Evolutionary conservation across 2,113 vertebrate genomes (phyloP).

Genomic region (Centropus unirufus): DNA sequence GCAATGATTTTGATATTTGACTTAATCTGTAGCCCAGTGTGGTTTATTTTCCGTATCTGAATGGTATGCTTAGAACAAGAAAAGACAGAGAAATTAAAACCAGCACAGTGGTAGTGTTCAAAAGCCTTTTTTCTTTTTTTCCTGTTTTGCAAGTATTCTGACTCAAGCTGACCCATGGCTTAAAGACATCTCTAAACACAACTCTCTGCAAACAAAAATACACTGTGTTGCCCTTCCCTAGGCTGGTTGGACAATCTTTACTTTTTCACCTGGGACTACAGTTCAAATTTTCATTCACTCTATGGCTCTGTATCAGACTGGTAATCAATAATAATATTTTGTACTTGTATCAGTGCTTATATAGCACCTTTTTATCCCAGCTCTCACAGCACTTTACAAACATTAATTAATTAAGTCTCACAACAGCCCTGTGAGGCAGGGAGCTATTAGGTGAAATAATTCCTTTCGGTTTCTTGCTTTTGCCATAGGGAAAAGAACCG

Average conservation of each 20-base stretch:
- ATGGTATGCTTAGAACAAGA: conserved; percentile 71
- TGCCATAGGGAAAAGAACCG: conserved; percentile 23
- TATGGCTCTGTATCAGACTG: background rate
- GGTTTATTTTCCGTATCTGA: conserved; percentile 76
- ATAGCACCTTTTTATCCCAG: conserved; percentile 49
- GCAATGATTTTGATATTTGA: conserved; percentile 77
- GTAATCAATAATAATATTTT: conserved; percentile 53
- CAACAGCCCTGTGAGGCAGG: conserved; percentile 55
- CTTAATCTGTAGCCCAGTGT: conserved; percentile 69
- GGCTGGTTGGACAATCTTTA: background rate
- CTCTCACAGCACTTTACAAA: conserved; percentile 63
- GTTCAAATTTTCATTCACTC: background rate
- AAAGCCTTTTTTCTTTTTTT: background rate
- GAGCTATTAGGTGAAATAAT: conserved; percentile 70
- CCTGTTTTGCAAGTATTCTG: conserved; percentile 15
- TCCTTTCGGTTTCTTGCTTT: conserved; percentile 55
- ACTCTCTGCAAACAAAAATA: conserved; percentile 35
- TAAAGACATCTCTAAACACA: background rate
- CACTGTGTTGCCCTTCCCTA: background rate
- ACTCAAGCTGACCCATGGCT: conserved; percentile 14
- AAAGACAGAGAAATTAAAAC: conserved; percentile 76
- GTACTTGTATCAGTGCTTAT: conserved; percentile 22
- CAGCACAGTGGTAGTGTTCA: conserved; percentile 38
- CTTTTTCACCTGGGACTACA: background rate
- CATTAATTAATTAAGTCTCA: conserved; percentile 73